These are phyloP conservation scores for Coptodon rendalli DNA, from an alignment of 2,113 vertebrate species.

Conservation along the genomic window DNA sequence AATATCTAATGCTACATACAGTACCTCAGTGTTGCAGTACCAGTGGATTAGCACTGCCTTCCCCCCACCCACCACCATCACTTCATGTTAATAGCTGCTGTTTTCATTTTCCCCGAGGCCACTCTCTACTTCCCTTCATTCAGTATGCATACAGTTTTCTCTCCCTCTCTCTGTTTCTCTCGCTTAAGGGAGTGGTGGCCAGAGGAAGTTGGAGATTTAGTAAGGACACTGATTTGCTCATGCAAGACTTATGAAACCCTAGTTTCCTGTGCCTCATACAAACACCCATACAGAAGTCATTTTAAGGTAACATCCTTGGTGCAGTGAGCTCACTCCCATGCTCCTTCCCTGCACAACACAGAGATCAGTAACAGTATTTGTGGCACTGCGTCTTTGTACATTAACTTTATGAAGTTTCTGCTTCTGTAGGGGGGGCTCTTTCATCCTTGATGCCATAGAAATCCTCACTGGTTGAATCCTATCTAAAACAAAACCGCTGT, in stretches of 20 bases:
- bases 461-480: background rate
- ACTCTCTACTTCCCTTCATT: background rate
- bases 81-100: background rate
- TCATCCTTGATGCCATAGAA: background rate
- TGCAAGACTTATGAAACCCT: background rate
- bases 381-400: background rate
- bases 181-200: background rate
- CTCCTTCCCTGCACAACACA: background rate
- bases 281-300: conserved; percentile 1
- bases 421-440: background rate
- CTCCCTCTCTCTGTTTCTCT: background rate
- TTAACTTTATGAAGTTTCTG: background rate
- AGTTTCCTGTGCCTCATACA: background rate
- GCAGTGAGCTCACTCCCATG: background rate
- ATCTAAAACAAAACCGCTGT: background rate
- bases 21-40: background rate
- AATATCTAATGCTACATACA: conserved; percentile 20
- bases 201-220: background rate
- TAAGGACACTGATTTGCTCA: background rate
- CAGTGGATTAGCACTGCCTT: background rate
- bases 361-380: background rate
- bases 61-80: background rate
- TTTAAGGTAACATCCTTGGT: background rate
- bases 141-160: background rate
- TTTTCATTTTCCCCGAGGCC: background rate